Evolutionary conservation across 2,888 invertebrate species (phyloP).

Genomic region (Cyclophora punctaria): DNA sequence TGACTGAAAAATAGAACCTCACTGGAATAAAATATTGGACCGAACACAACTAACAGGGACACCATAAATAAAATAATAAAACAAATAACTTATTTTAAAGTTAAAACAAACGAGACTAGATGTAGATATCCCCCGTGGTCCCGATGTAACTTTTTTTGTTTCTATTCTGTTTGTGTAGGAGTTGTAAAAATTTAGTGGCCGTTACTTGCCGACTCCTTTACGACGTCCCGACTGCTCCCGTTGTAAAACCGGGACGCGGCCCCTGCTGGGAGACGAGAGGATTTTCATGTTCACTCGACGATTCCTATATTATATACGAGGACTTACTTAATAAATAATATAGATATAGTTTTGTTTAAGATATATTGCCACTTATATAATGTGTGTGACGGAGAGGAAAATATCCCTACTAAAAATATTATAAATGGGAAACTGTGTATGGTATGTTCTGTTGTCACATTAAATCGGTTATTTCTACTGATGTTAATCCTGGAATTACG

Average conservation of each 20-base stretch:
- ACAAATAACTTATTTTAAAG: too few species aligned
- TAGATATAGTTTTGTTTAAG: neutral
- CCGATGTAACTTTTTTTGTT: conserved; percentile 29
- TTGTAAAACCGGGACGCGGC: conserved; percentile 28
- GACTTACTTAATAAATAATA: neutral
- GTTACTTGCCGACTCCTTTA: conserved; percentile 39
- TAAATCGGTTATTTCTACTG: too few species aligned
- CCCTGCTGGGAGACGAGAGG: conserved; percentile 22
- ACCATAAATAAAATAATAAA: too few species aligned
- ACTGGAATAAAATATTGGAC: too few species aligned
- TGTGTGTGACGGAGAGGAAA: neutral
- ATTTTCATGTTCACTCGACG: conserved; percentile 27
- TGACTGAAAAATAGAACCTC: too few species aligned
- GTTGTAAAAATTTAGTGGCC: conserved; percentile 46
- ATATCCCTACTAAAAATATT: neutral
- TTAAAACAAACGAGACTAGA: neutral
- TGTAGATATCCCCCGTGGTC: conserved; percentile 4
- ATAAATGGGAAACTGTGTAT: neutral
- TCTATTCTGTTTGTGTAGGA: conserved; percentile 38
- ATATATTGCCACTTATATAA: neutral
- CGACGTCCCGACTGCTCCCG: conserved; percentile 33
- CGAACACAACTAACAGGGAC: too few species aligned
- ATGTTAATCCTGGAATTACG: too few species aligned
- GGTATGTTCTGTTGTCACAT: neutral
- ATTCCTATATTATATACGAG: conserved; percentile 5